Evolutionary conservation across 2,888 invertebrate species (phyloP).

Genomic region (Hoplodrina ambigua): DNA sequence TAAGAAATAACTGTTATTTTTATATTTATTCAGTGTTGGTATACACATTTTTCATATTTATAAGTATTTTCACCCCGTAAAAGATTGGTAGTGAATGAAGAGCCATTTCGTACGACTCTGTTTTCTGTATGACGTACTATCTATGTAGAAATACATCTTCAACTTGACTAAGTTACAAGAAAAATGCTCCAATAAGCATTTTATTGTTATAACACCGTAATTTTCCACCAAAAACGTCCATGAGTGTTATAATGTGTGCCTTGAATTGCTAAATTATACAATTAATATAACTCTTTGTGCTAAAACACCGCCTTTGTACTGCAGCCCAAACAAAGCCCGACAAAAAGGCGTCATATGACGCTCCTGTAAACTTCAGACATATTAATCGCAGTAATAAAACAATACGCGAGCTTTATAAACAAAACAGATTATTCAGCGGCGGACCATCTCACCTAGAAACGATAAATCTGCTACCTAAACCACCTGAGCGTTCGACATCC

Average conservation of each 20-base stretch:
- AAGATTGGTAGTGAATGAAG: too few relatives aligned
- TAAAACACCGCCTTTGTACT: constrained; percentile 2
- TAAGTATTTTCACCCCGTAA: too few relatives aligned
- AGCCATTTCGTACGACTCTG: too few relatives aligned
- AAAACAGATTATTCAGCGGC: constrained; percentile 81
- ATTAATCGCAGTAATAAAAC: constrained; percentile 70
- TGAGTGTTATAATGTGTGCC: constrained; percentile 25
- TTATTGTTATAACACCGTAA: not conserved
- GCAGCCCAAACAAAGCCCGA: constrained; percentile 11
- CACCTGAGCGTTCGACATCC: constrained; percentile 88
- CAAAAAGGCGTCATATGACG: constrained; percentile 52
- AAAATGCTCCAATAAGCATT: not conserved
- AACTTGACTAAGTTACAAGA: too few relatives aligned
- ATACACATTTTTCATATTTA: too few relatives aligned
- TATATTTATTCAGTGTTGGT: too few relatives aligned
- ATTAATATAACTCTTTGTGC: constrained; percentile 27
- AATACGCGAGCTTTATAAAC: constrained; percentile 74
- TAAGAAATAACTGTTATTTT: too few relatives aligned
- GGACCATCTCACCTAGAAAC: constrained; percentile 82
- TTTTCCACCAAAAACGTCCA: not conserved
- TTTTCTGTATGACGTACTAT: too few relatives aligned
- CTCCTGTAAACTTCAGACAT: constrained; percentile 60
- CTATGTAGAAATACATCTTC: too few relatives aligned
- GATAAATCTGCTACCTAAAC: constrained; percentile 88
- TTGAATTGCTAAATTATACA: constrained; percentile 20